phyloP scores from a whole-genome alignment of 2,113 vertebrate genomes.

The chimpanzee (Pan troglodytes) region DNA sequence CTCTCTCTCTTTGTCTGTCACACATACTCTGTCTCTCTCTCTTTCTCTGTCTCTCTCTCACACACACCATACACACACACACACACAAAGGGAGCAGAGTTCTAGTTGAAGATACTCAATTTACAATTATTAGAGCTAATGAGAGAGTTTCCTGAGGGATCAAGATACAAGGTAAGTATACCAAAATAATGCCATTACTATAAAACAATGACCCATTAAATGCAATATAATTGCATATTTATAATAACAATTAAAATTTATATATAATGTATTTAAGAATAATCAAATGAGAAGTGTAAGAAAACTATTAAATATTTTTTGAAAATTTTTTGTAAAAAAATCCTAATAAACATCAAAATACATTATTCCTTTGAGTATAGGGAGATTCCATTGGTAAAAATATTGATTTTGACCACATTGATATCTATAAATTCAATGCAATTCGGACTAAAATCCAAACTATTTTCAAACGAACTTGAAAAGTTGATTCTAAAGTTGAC shows the following conservation, averaged over 20 bases:
- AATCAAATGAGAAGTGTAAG: background rate
- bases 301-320: background rate
- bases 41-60: background rate
- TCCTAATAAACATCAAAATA: constrained; percentile 12
- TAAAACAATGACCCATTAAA: background rate
- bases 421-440: background rate
- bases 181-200: background rate
- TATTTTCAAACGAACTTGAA: background rate
- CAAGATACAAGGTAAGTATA: background rate
- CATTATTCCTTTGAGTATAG: background rate
- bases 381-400: background rate
- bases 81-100: background rate
- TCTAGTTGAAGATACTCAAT: background rate
- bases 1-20: too few relatives aligned
- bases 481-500: background rate
- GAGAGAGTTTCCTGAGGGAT: background rate
- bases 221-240: background rate
- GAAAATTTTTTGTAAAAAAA: background rate
- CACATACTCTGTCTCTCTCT: too few relatives aligned
- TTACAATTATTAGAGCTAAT: background rate
- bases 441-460: background rate
- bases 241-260: background rate
- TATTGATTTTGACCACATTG: background rate
- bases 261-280: background rate
- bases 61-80: background rate